Conservation (phyloP, 2,888 invertebrate genomes). For the Lasioglossum leucozonium region DNA sequence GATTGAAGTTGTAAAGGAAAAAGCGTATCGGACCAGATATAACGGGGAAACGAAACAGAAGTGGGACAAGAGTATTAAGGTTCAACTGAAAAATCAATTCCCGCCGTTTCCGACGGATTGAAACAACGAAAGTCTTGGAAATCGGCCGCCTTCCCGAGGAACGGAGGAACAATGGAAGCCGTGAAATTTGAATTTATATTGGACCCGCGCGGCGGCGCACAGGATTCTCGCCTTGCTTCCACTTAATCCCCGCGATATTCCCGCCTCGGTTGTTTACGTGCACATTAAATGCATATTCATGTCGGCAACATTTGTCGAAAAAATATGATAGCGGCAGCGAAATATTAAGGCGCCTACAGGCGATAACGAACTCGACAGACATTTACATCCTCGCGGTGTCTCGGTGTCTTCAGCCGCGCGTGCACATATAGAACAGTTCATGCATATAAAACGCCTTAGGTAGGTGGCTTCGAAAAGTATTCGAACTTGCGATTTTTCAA, state of each 20-base stretch:
- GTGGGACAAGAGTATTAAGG: neutral
- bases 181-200: slow-evolving; percentile 63
- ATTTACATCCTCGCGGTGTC: neutral
- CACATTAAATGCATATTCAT: slow-evolving; percentile 60
- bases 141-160: slow-evolving; percentile 20
- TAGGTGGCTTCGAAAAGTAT: neutral
- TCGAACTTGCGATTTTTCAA: neutral
- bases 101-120: slow-evolving; percentile 19
- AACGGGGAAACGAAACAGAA: slow-evolving; percentile 7
- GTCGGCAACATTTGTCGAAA: slow-evolving; percentile 35
- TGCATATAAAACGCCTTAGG: neutral
- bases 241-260: slow-evolving; percentile 51
- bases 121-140: slow-evolving; percentile 24
- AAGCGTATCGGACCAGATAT: neutral
- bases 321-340: slow-evolving; percentile 30
- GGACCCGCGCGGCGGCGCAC: slow-evolving; percentile 26
- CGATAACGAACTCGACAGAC: slow-evolving; percentile 8
- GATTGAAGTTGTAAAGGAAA: neutral
- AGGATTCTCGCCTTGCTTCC: slow-evolving; percentile 36
- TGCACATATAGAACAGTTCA: neutral
- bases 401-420: too few species aligned
- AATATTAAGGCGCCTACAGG: neutral
- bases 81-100: slow-evolving; percentile 21
- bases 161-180: slow-evolving; percentile 46
- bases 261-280: slow-evolving; percentile 41